Evolutionary conservation across 2,888 invertebrate genomes (phyloP), one percentile per base, ranked within the genome.

Genomic region (Sarcophaga caerulescens): DNA sequence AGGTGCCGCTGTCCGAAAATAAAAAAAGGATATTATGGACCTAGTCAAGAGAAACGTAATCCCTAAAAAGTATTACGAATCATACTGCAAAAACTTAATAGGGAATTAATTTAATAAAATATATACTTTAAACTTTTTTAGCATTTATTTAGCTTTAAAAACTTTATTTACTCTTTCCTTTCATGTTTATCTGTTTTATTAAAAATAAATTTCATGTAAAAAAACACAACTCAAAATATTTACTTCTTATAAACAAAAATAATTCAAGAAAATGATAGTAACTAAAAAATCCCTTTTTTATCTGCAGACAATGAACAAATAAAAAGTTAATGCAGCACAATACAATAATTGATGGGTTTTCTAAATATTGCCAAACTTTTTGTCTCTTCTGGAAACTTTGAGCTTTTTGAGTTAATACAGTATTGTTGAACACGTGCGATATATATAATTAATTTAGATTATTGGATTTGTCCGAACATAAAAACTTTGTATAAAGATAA

Each of bases 301-400:
- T 66, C 66, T 44, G 66, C 35, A 44, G 23, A 66, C 45, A 66
- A 66, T 66, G 23, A 66, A 66, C 21, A 70, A 70, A 70, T 70
- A 70, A 70, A 70, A 70, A 70, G 70, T 35, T 70, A 44, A 57
- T 57, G 70, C 21, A 45, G 70, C 45, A 25, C 21, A 70, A 70
- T 70, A 52, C 52, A 70, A 70, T 70, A 70, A 70, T 70, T 70
- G 52, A 70, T 70, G 70, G 70, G 57, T 35, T 69, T 69, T 69
- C 69, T 69, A 69, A 69, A 69, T 69, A 69, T 69, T 69, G 69
- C 69, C 69, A 17, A 70, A 70, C 59, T 70, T 70, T 70, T 70
- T 52, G 25, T 25, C 25, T 25, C 25, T 25, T 3, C 25, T 25
- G 25, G 3, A 25, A 25, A 25, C 25, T 25, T 25, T 25, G 25